phyloP scores from a whole-genome alignment of 2,888 invertebrate genomes.

The Kuschelorhynchus macadamiae region DNA sequence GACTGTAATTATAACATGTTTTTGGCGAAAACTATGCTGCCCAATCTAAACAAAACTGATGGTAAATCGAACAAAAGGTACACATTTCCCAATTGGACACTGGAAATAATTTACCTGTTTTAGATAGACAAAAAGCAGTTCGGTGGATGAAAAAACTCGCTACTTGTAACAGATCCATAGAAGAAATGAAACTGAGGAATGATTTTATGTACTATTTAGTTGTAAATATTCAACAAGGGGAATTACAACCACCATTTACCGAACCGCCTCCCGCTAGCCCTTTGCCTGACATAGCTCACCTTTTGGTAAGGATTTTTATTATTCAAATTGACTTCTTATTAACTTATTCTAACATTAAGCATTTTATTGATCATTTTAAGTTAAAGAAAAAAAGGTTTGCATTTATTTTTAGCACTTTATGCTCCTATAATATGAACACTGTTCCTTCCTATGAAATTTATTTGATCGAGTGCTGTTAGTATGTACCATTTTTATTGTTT shows the following conservation, averaged over 20 bases:
- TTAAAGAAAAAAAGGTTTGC: too few species aligned
- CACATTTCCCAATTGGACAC: background rate
- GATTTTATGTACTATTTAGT: slow-evolving; percentile 72
- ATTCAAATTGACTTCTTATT: too few species aligned
- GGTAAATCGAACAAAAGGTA: slow-evolving; percentile 47
- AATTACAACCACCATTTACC: slow-evolving; percentile 69
- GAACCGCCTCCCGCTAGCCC: slow-evolving; percentile 70
- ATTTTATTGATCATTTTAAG: background rate
- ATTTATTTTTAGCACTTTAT: too few species aligned
- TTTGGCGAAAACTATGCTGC: slow-evolving; percentile 68
- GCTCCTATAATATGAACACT: too few species aligned
- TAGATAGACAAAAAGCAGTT: slow-evolving; percentile 69
- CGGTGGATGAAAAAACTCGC: slow-evolving; percentile 71
- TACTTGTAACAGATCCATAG: slow-evolving; percentile 66
- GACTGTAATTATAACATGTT: slow-evolving; percentile 72
- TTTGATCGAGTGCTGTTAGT: too few species aligned
- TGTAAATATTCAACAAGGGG: slow-evolving; percentile 68
- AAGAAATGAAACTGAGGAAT: slow-evolving; percentile 72
- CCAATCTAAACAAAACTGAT: slow-evolving; percentile 64
- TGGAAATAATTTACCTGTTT: slow-evolving; percentile 49
- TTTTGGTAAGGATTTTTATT: slow-evolving; percentile 63
- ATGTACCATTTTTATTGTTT: too few species aligned
- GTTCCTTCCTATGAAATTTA: too few species aligned
- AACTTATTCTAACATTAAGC: too few species aligned
- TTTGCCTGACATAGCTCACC: slow-evolving; percentile 66